Conservation (phyloP, 2,113 vertebrate species). For the Urocitellus parryii region DNA sequence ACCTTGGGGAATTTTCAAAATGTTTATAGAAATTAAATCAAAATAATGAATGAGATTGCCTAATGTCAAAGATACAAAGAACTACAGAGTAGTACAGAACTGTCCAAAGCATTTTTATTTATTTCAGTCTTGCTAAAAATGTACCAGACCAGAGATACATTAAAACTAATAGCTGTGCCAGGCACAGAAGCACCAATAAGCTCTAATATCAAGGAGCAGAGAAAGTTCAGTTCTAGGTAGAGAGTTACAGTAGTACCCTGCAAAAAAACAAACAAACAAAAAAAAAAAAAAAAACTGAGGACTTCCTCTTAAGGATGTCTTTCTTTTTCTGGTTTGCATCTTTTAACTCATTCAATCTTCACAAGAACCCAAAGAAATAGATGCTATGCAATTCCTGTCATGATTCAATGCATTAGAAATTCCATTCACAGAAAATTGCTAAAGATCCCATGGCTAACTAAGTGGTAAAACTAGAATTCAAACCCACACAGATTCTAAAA, state of each 20-base stretch:
- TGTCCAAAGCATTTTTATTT: background rate
- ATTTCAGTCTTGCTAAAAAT: background rate
- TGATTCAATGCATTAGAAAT: background rate
- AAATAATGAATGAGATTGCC: background rate
- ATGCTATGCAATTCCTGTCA: background rate
- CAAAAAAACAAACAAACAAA: no score
- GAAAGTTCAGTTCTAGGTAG: background rate
- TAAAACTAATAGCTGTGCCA: background rate
- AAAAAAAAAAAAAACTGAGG: no score
- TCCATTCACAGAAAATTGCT: background rate
- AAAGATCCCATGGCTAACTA: background rate
- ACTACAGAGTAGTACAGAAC: background rate
- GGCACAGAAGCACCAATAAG: rapidly evolving
- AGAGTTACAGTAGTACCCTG: background rate
- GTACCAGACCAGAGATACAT: no score
- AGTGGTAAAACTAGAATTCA: background rate
- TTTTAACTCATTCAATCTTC: background rate
- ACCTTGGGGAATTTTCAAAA: background rate
- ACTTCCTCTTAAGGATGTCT: background rate
- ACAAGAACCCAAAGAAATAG: background rate
- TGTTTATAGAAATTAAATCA: background rate
- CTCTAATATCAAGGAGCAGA: rapidly evolving
- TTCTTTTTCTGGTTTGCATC: background rate
- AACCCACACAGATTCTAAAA: background rate
- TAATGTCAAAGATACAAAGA: background rate